Percentiles rank a stretch among this genome's conserved stretches.
Conservation (phyloP, 2,113 vertebrate species). For the Tachysurus fulvidraco region DNA sequence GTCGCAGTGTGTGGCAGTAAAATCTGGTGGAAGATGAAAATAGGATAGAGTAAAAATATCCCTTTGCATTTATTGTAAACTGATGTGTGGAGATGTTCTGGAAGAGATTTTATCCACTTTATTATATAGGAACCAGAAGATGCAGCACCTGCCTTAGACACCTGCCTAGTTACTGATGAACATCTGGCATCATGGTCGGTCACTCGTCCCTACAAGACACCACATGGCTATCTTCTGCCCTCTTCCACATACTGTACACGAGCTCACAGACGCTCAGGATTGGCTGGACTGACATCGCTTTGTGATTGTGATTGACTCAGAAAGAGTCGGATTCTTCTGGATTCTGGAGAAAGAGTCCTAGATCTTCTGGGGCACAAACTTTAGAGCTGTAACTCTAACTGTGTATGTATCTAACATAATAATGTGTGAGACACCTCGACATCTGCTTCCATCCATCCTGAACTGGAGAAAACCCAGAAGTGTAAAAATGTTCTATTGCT, state of each 20-base stretch:
- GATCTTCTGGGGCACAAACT: not conserved
- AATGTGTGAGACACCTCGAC: not conserved
- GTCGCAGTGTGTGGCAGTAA: not conserved
- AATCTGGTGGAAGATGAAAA: not conserved
- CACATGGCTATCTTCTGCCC: not conserved
- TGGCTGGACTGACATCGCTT: not conserved
- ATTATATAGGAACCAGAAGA: not conserved
- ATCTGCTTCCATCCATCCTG: not conserved
- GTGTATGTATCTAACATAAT: not conserved
- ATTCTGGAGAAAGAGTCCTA: too few species aligned
- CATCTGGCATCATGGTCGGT: not conserved
- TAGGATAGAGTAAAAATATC: not conserved
- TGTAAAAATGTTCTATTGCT: not conserved
- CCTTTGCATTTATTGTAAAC: not conserved
- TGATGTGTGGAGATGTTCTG: constrained; percentile 1
- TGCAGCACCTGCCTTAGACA: not conserved
- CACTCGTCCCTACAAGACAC: not conserved
- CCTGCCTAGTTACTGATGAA: not conserved
- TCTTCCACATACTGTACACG: not conserved
- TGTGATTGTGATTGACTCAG: not conserved
- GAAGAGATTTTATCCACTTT: not conserved
- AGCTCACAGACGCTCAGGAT: not conserved
- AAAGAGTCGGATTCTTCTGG: not conserved
- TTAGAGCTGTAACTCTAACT: not conserved
- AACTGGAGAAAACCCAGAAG: not conserved